Evolutionary conservation across 2,888 invertebrate species (phyloP), one percentile per base, ranked within the genome.

Genomic region (Drosophila mimica): DNA sequence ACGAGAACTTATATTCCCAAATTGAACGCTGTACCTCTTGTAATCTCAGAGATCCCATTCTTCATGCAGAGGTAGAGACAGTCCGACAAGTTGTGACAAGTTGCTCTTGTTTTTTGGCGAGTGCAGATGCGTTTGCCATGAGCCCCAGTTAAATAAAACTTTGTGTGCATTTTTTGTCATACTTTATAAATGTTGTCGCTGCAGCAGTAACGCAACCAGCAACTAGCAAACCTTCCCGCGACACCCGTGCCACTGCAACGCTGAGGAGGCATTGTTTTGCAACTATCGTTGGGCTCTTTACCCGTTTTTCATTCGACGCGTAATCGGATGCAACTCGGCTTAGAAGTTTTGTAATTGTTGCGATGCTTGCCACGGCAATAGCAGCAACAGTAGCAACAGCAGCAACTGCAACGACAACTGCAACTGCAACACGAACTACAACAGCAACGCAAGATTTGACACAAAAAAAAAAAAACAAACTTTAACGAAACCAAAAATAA

Each of bases 331-430:
- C 73, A 76, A 59, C 74, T 60, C 67, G 82, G 85, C 81, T 82
- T 88, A 82, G 82, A 88, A 84, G 85, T 84, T 85, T 85, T 88
- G 83, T 81, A 84, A 84, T 84, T 88, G 84, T 85, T 85, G 76
- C 85, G 72, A 80, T 83, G 78, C 82, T 84, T 83, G 80, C 80
- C 73, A 75, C 59, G 52, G 61, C 58, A 64, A 59, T 59, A 43
- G 54, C 56, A 64, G 56, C 25, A 36, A 36, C 66, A 49, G 53
- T 60, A 25, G 63, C 52, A 46, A 36, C 56, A 20, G 64, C 48
- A 49, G 8, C 38, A 36, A 17, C 48, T 17, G 25, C 46, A 49
- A 33, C 46, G 28, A 46, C 52, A 40, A 33, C 49, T 9, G 40
- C 59, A 64, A 31, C 54, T 28, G 40, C 65, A 66, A 54, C 58